These are phyloP conservation scores for Strigamia transsilvanica DNA, from an alignment of 2,888 invertebrate genomes.

Conservation along the genomic window DNA sequence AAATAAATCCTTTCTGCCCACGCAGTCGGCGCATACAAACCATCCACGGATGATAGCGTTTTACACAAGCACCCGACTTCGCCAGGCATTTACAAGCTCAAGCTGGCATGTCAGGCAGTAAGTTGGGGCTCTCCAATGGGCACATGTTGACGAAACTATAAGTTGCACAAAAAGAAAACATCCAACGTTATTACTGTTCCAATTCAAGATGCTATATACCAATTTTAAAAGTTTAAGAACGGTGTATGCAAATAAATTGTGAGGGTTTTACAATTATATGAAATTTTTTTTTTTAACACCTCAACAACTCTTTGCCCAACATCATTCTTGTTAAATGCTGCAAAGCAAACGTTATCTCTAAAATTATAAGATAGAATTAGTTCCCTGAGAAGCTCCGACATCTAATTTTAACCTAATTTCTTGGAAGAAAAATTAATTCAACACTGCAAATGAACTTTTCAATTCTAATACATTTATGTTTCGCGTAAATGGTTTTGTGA, in stretches of 20 bases:
- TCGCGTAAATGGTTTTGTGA: not conserved
- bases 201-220: constrained; percentile 41
- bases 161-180: constrained; percentile 54
- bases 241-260: constrained; percentile 11
- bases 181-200: constrained; percentile 52
- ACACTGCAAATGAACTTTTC: constrained; percentile 33
- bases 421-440: not conserved
- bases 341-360: not conserved
- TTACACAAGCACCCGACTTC: constrained; percentile 55
- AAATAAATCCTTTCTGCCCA: not conserved
- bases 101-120: constrained; percentile 54
- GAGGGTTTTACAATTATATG: not conserved
- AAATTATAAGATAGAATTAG: not conserved
- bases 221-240: constrained; percentile 24
- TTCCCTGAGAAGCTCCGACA: not conserved
- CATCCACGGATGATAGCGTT: constrained; percentile 37
- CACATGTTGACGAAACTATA: constrained; percentile 48
- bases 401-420: not conserved
- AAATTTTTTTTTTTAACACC: constrained; percentile 4
- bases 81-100: constrained; percentile 53
- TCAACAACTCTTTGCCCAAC: constrained; percentile 4
- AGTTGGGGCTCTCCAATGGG: constrained; percentile 52
- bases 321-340: not conserved
- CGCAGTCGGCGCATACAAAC: constrained; percentile 53
- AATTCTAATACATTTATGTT: not conserved